Evolutionary conservation across 2,113 vertebrate genomes (phyloP).

Genomic region (Progne subis): DNA sequence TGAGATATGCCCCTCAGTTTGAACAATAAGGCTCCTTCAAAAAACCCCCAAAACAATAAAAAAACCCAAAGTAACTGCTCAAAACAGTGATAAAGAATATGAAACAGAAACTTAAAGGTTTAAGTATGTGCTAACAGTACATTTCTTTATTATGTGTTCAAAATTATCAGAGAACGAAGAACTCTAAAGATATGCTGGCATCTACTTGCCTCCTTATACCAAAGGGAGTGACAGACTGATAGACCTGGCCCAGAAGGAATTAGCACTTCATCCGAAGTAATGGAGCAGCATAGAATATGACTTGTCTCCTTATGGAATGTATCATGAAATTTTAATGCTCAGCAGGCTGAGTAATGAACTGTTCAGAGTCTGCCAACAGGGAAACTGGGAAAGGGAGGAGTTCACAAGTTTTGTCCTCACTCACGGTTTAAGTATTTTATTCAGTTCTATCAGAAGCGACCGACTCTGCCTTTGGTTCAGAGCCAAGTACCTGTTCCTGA

Average conservation of each 20-base stretch:
- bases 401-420: background rate
- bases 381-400: background rate
- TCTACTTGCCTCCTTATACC: background rate
- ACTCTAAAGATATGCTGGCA: background rate
- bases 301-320: background rate
- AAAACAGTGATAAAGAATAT: background rate
- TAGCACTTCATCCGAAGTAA: background rate
- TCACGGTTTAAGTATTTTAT: background rate
- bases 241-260: background rate
- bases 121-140: background rate
- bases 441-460: background rate
- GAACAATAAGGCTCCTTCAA: background rate
- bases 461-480: background rate
- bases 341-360: background rate
- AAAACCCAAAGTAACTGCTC: background rate
- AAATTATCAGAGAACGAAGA: background rate
- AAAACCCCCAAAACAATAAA: background rate
- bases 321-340: background rate
- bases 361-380: background rate
- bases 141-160: background rate
- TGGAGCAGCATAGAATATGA: background rate
- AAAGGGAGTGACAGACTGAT: background rate
- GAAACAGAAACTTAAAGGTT: background rate
- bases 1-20: background rate
- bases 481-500: background rate